phyloP scores from a whole-genome alignment of 2,888 invertebrate genomes.

The Ochropacha duplaris region DNA sequence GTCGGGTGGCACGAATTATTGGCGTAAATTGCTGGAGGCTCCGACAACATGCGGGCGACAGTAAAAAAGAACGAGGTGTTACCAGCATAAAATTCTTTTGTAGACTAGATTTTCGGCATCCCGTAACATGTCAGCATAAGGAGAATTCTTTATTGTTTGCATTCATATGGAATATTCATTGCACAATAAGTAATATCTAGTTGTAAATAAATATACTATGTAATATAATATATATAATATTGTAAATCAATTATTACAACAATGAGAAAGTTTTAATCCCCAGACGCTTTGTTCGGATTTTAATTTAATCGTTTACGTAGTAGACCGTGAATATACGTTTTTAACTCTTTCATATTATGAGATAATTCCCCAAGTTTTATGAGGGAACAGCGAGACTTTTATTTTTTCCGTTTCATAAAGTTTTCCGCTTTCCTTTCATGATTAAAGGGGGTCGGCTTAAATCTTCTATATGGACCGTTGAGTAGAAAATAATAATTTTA shows the following conservation, averaged over 20 bases:
- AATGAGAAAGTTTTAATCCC: too few species aligned
- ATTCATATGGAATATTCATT: background rate
- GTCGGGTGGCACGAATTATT: conserved; percentile 26
- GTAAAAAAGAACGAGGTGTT: background rate
- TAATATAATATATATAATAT: too few species aligned
- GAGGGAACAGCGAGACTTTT: conserved; percentile 16
- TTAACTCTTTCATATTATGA: background rate
- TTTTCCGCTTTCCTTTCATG: conserved; percentile 15
- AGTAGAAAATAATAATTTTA: conserved; percentile 27
- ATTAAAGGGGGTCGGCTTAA: conserved; percentile 14
- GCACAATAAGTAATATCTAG: too few species aligned
- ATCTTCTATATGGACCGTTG: conserved; percentile 13
- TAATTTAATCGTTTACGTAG: background rate
- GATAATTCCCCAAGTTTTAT: conserved; percentile 12
- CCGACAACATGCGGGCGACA: background rate
- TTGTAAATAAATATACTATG: too few species aligned
- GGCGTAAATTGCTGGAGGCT: conserved; percentile 10
- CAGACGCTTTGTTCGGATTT: background rate
- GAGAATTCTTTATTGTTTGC: background rate
- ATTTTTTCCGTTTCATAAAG: conserved; percentile 27
- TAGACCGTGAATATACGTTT: background rate
- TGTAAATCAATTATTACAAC: too few species aligned
- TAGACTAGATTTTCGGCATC: background rate
- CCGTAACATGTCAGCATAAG: background rate
- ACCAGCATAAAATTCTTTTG: background rate